Evolutionary conservation across 2,888 invertebrate genomes (phyloP).

Genomic region (Drosophila antonietae): DNA sequence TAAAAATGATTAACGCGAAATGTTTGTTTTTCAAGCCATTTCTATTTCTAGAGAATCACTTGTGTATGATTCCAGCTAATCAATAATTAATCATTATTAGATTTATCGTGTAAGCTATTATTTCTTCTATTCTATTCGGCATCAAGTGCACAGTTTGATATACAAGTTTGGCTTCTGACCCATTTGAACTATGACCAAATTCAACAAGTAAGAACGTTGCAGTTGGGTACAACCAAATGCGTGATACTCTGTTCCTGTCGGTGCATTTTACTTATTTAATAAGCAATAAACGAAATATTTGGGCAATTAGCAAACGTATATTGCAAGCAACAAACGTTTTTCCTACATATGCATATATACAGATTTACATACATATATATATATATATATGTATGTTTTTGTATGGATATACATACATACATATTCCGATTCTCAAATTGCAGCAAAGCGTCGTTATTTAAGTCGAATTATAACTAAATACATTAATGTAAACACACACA

Average conservation of each 20-base stretch:
- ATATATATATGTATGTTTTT: not conserved
- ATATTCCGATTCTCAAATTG: slow-evolving; percentile 8
- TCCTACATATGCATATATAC: no score
- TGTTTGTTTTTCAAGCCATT: slow-evolving; percentile 1
- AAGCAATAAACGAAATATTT: no score
- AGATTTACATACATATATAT: not conserved
- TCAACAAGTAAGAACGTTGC: no score
- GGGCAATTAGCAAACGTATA: no score
- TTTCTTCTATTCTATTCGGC: not conserved
- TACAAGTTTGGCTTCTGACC: not conserved
- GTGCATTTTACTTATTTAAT: no score
- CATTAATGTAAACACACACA: not conserved
- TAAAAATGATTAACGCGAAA: slow-evolving; percentile 4
- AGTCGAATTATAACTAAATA: slow-evolving; percentile 13
- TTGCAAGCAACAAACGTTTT: no score
- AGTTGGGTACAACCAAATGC: no score
- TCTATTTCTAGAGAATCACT: not conserved
- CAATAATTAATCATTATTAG: not conserved
- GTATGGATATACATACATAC: not conserved
- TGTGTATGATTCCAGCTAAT: not conserved
- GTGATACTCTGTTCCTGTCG: no score
- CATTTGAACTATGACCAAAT: not conserved
- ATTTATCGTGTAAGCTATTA: slow-evolving; percentile 2
- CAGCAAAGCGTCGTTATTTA: slow-evolving; percentile 2
- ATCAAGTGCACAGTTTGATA: no score